A percentile compares a stretch with the other conserved stretches of the same genome.
Conservation (phyloP, 2,888 invertebrate species). For the Nycteola revayana region DNA sequence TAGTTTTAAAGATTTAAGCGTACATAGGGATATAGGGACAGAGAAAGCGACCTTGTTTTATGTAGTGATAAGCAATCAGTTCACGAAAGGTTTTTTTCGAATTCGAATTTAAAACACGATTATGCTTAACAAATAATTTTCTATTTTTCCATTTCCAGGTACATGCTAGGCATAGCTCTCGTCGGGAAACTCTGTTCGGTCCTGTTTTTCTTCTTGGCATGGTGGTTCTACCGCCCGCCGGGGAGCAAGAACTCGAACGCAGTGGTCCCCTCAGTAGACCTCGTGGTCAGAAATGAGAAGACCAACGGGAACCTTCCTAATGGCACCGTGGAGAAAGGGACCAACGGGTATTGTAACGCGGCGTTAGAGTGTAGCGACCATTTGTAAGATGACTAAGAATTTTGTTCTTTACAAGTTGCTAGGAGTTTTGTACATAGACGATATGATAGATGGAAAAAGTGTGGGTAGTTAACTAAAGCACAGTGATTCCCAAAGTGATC, state of each 20-base stretch:
- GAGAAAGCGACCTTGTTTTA: too few species aligned
- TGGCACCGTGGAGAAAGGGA: slow-evolving; percentile 35
- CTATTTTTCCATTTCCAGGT: slow-evolving; percentile 74
- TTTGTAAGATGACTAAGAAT: slow-evolving; percentile 49
- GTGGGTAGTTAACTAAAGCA: too few species aligned
- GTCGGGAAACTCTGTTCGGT: slow-evolving; percentile 87
- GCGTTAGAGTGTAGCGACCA: slow-evolving; percentile 72
- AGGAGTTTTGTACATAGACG: too few species aligned
- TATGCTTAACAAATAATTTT: too few species aligned
- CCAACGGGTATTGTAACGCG: slow-evolving; percentile 70
- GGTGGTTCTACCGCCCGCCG: slow-evolving; percentile 89
- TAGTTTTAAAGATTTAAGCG: too few species aligned
- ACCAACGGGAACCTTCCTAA: slow-evolving; percentile 46
- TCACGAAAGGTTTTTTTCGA: too few species aligned
- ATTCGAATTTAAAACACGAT: too few species aligned
- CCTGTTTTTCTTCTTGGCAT: slow-evolving; percentile 87
- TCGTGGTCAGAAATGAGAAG: slow-evolving; percentile 54
- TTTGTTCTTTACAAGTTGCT: too few species aligned
- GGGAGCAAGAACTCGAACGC: slow-evolving; percentile 60
- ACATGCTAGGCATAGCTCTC: slow-evolving; percentile 87
- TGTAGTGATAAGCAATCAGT: too few species aligned
- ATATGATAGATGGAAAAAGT: too few species aligned
- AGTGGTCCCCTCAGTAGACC: slow-evolving; percentile 59
- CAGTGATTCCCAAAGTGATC: too few species aligned
- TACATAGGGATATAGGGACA: too few species aligned